These are phyloP conservation scores for Chromoteleia sp. DNA, from an alignment of 2,888 invertebrate genomes.

Conservation along the genomic window DNA sequence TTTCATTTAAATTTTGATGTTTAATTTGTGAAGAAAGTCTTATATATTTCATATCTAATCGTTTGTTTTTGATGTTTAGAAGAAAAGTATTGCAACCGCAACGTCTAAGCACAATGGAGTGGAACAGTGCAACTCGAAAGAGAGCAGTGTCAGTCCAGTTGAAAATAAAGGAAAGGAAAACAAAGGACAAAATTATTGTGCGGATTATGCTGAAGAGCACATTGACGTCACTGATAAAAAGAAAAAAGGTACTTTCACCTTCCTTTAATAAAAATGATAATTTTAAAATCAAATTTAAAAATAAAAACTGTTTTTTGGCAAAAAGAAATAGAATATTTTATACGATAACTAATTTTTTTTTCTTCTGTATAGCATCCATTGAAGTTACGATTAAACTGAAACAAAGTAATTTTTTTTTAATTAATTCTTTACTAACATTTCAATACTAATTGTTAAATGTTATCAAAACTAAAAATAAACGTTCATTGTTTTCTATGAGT, in stretches of 20 bases:
- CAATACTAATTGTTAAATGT: not conserved
- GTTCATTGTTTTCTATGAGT: not conserved
- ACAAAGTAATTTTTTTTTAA: conserved; percentile 62
- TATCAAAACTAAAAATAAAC: no score
- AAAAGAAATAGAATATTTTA: no score
- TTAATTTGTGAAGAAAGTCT: no score
- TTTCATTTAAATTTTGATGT: no score
- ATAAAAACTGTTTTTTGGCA: not conserved
- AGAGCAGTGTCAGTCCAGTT: conserved; percentile 72
- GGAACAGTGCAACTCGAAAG: conserved; percentile 78
- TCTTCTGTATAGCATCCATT: conserved; percentile 9
- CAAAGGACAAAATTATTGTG: conserved; percentile 81
- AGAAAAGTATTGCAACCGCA: conserved; percentile 76
- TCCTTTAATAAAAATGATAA: not conserved
- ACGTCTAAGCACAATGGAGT: conserved; percentile 85
- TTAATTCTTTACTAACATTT: conserved; percentile 48
- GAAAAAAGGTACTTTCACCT: conserved; percentile 82
- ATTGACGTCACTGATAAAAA: conserved; percentile 84
- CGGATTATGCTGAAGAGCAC: conserved; percentile 84
- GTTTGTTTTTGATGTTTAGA: conserved; percentile 69
- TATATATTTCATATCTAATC: no score
- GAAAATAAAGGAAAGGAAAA: conserved; percentile 82
- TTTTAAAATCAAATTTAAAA: not conserved
- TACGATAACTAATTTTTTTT: not conserved
- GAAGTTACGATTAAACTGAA: conserved; percentile 5